Base-by-base conservation (phyloP, 1,140 invertebrate genomes). In the Leptinotarsa texana region DNA sequence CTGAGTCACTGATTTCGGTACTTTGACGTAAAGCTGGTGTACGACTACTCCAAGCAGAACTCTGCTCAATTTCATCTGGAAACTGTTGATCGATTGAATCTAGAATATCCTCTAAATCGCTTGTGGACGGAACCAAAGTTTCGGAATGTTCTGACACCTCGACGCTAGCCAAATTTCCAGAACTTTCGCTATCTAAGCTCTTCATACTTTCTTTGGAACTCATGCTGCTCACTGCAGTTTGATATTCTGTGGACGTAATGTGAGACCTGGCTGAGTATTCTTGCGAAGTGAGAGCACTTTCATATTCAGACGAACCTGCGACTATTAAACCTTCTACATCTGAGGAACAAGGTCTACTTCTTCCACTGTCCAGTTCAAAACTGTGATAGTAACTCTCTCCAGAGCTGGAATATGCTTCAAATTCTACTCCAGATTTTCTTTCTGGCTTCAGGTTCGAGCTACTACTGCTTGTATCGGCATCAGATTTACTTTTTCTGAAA, bases 121-220 rank as follows among this genome's bases (percentile, higher is more conserved):
- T 84, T 13, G 86, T 87, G 13, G 95, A 96, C 8, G 94, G 92
- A 15, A 97, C 92, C 49, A 97, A 83, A 6, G 96, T 97, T 87
- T 97, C 96, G 2, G 95, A 96, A 24, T 94, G 88, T 85, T 97
- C 95, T 63, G 95, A 96, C 8, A 94, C 92, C 87, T 96, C 95
- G 78, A 96, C 89, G 84, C 94, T 96, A 8, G 91, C 94, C 68
- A 96, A 87, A 85, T 96, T 93, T 63, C 94, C 94, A 2, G 95
- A 96, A 79, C 93, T 94, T 84, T 96, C 91, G 1, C 95, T 96
- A 83, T 95, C 94, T 47, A 96, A 84, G 62, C 95, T 96, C 82
- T 92, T 94, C 91, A 95, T 95, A 69, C 94, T 96, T 82, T 95
- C 94, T 79, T 93, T 90, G 1, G 94, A 96, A 82, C 93, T 95